Evolutionary conservation across 1,140 invertebrate species (phyloP).

Genomic region (Araneus ventricosus): DNA sequence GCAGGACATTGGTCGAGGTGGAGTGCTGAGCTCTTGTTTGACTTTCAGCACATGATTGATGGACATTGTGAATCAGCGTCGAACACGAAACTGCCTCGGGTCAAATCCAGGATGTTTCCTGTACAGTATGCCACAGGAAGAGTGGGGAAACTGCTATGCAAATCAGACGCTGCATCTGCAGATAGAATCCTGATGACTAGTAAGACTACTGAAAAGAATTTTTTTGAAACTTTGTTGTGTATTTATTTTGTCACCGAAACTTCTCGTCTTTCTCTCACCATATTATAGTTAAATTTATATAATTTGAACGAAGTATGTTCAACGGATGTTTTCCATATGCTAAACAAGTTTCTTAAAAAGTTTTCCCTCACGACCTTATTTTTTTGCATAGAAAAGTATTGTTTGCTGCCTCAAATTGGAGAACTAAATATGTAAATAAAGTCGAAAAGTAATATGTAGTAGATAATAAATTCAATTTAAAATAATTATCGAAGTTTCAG

Average conservation of each 20-base stretch:
- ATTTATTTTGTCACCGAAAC: neutral
- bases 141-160: slow-evolving; percentile 45
- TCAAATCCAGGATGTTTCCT: neutral
- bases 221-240: neutral
- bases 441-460: too few species aligned
- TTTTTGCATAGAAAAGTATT: too few species aligned
- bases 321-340: too few species aligned
- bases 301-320: too few species aligned
- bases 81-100: slow-evolving; percentile 34
- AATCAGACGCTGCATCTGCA: slow-evolving; percentile 57
- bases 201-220: neutral
- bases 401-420: too few species aligned
- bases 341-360: too few species aligned
- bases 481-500: too few species aligned
- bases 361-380: too few species aligned
- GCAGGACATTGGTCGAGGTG: slow-evolving; percentile 59
- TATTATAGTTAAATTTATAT: neutral
- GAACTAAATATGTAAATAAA: too few species aligned
- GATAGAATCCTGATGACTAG: neutral
- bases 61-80: too few species aligned
- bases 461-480: too few species aligned
- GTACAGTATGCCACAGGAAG: slow-evolving; percentile 4
- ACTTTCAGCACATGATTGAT: too few species aligned
- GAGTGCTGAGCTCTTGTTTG: slow-evolving; percentile 56
- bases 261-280: neutral